phyloP scores from a whole-genome alignment of 2,888 invertebrate genomes.

The Ennomos quercinarius region DNA sequence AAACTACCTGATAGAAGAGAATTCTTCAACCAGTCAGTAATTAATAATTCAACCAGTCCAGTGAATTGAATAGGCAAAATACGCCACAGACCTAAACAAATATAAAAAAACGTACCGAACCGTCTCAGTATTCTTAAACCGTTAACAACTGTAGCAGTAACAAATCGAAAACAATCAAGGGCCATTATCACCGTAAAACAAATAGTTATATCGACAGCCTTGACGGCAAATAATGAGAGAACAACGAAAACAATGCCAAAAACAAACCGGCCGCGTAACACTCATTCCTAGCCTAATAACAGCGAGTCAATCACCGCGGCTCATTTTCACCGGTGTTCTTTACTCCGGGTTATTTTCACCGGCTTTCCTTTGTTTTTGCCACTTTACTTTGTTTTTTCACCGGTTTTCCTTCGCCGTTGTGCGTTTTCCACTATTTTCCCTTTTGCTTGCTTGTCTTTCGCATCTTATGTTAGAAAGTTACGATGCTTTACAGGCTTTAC shows the following conservation, averaged over 20 bases:
- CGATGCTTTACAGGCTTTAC: too few species aligned
- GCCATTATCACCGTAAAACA: slow-evolving; percentile 1
- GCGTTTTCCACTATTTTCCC: too few species aligned
- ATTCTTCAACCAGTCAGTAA: too few species aligned
- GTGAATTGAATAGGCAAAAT: too few species aligned
- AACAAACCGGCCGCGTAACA: slow-evolving; percentile 16
- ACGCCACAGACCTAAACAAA: too few species aligned
- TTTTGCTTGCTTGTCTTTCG: too few species aligned
- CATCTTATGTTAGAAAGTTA: slow-evolving; percentile 6
- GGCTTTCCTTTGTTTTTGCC: background rate
- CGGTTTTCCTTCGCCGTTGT: too few species aligned
- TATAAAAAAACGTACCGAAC: too few species aligned
- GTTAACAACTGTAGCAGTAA: background rate
- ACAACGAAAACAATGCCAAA: slow-evolving; percentile 15
- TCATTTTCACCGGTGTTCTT: slow-evolving; percentile 17
- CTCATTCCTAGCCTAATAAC: slow-evolving; percentile 20
- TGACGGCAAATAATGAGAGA: slow-evolving; percentile 19
- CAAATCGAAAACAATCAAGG: slow-evolving; percentile 12
- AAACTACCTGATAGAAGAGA: too few species aligned
- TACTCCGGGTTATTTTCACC: background rate
- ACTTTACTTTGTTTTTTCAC: slow-evolving; percentile 36
- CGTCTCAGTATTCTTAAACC: too few species aligned
- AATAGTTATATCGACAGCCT: slow-evolving; percentile 5
- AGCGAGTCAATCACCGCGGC: slow-evolving; percentile 21
- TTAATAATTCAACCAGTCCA: too few species aligned